Base-by-base conservation (phyloP, 1,140 invertebrate genomes). In the Drosophila sturtevanti region DNA sequence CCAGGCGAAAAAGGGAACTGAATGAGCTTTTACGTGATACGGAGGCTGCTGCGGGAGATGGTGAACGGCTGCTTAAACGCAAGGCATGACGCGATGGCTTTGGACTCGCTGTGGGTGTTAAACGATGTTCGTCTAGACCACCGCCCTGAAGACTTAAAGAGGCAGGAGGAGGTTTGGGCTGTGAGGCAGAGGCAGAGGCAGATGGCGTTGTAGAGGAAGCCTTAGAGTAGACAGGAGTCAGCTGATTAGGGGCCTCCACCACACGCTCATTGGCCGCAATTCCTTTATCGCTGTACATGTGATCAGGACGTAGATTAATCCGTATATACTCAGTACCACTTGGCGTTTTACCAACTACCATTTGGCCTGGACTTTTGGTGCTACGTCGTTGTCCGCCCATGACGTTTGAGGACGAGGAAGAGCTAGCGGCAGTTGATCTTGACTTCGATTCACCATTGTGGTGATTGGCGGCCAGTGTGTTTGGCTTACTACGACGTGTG, bases 11-110 rank as follows among this genome's bases (percentile, higher is more conserved):
- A 5, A 97, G 90, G 0, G 95, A 96, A 68, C 95, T 94, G 77
- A 97, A 96, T 18, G 96, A 96, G 72, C 95, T 96, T 85, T 96
- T 96, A 51, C 96, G 93, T 0, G 96, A 96, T 0, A 95, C 93
- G 0, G 94, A 90, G 6, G 93, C 70, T 0, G 91, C 92, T 14
- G 92, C 92, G 7, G 93, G 93, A 6, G 93, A 94, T 52, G 81
- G 91, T 12, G 93, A 93, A 27, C 93, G 92, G 70, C 91, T 93
- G 61, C 81, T 91, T 69, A 91, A 51, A 1, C 89, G 72, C 34
- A 77, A 22, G 22, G 73, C 70, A 79, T 91, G 91, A 35, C 92
- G 76, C 60, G 86, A 71, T 5, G 87, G 89, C 66, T 93, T 93
- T 16, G 92, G 92, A 71, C 92, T 93, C 18, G 92, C 89, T 35